phyloP scores from a whole-genome alignment of 2,888 invertebrate genomes.

The Callosobruchus maculatus region DNA sequence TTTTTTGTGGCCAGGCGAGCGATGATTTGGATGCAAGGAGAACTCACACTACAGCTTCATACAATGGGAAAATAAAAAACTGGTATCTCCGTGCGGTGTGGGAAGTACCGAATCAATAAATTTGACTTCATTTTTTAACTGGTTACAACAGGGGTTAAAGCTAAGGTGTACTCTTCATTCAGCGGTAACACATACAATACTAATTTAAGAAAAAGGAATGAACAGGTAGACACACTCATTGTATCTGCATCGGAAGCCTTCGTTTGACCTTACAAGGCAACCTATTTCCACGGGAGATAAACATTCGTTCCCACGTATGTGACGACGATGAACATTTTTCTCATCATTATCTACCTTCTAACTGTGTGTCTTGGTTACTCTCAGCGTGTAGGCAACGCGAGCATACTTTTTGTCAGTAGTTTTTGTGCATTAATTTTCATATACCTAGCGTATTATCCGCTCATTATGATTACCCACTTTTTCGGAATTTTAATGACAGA shows the following conservation, averaged over 20 bases:
- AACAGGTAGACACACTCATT: not conserved
- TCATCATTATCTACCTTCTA: not conserved
- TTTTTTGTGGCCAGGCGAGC: too few relatives aligned
- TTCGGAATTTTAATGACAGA: not conserved
- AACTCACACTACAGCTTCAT: too few relatives aligned
- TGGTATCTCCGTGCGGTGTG: too few relatives aligned
- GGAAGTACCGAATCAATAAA: too few relatives aligned
- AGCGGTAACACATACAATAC: not conserved
- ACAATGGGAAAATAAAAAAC: too few relatives aligned
- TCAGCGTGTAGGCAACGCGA: not conserved
- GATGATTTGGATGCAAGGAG: too few relatives aligned
- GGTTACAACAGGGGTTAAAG: too few relatives aligned
- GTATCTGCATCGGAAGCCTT: constrained; percentile 13
- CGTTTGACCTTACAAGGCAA: constrained; percentile 31
- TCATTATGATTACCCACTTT: not conserved
- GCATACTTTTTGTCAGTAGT: not conserved
- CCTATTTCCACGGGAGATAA: constrained; percentile 31
- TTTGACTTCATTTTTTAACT: too few relatives aligned
- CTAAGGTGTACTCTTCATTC: too few relatives aligned
- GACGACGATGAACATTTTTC: not conserved
- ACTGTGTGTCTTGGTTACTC: not conserved
- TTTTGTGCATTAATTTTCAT: not conserved
- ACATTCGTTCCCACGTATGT: constrained; percentile 26
- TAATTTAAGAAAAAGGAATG: not conserved
- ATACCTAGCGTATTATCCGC: not conserved